Evolutionary conservation across 2,797 vertebrate species (phyloP), one percentile per base, ranked within the genome.

Genomic region (Taeniopygia guttata): DNA sequence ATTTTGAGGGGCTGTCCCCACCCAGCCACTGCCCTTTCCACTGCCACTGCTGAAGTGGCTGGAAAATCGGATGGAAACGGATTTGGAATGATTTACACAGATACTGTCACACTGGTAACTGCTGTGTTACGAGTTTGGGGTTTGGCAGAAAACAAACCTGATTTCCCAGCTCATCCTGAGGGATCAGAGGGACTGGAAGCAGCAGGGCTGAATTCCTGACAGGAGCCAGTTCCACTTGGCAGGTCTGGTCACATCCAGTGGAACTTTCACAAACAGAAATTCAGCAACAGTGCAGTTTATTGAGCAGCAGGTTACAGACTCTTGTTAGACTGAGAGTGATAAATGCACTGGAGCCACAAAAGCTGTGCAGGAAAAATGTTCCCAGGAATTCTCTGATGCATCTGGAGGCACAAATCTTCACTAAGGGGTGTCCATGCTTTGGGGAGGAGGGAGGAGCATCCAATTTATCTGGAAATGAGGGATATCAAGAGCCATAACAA

Each of bases 61-160:
- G 56, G 23, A 40, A 60, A 40, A 46, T 12, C 1, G 0, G 29
- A 34, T 21, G 20, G n/a, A 76, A 59, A 60, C 68, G 0, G 1
- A 12, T 68, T 68, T 46, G 20, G n/a, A 54, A 46, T 40, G 1
- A 34, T 54, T 70, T 46, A 40, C 46, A n/a, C 0, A 1, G 19
- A n/a, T 49, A 38, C 9, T 36, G 55, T 38, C 18, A 27, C 56
- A 38, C 56, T 27, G 34, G 5, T 27, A 36, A 38, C 25, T 60
- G 55, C 40, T 60, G 40, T 14, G 29, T 69, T 56, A 49, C 2
- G 3, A 38, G 40, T 60, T 46, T 30, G 40, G 60, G 54, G 34
- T 30, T 5, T 46, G 46, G 29, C 34, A 46, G 63, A n/a, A 76
- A 60, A 30, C 40, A 68, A 76, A 46, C 11, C 30, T 21, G 8